A percentile compares a stretch with the other conserved stretches of the same genome.
These are phyloP conservation scores for Spinibarbus caldwelli DNA, from an alignment of 2,797 vertebrate genomes.

Conservation along the genomic window DNA sequence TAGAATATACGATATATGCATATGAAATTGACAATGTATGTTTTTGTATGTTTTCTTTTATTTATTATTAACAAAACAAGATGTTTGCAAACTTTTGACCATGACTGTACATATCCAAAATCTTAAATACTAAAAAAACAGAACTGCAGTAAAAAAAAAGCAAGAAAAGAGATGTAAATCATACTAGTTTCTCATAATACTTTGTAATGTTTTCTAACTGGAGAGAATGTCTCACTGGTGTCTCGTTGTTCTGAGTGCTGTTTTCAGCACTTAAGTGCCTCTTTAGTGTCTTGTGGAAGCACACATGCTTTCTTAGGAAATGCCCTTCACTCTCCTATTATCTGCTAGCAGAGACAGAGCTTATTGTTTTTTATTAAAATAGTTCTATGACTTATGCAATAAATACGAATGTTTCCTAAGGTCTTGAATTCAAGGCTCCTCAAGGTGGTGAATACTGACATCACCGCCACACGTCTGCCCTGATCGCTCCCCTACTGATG, in stretches of 20 bases:
- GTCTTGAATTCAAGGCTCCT: constrained; percentile 36
- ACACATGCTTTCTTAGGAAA: background rate
- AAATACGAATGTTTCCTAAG: constrained; percentile 50
- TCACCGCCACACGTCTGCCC: constrained; percentile 26
- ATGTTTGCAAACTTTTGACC: constrained; percentile 15
- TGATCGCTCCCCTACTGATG: constrained; percentile 41
- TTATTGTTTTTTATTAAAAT: constrained; percentile 49
- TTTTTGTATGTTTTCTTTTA: constrained; percentile 11
- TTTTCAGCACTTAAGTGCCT: background rate
- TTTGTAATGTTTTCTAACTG: constrained; percentile 1
- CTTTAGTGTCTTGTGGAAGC: constrained; percentile 47
- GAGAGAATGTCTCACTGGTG: background rate
- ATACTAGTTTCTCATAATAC: constrained; percentile 31
- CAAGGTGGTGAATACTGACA: constrained; percentile 48
- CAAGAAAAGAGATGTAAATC: background rate
- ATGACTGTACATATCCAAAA: constrained; percentile 20
- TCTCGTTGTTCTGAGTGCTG: constrained; percentile 1
- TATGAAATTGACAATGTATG: background rate
- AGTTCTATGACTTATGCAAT: constrained; percentile 45
- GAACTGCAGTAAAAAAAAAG: constrained; percentile 2
- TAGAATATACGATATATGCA: background rate
- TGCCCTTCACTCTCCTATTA: background rate
- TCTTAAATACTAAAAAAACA: constrained; percentile 13
- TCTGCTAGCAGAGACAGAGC: constrained; percentile 45
- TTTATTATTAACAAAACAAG: constrained; percentile 6